Evolutionary conservation across 2,797 vertebrate species (phyloP), one percentile per base, ranked within the genome.

Genomic region (Eleutherodactylus coqui): DNA sequence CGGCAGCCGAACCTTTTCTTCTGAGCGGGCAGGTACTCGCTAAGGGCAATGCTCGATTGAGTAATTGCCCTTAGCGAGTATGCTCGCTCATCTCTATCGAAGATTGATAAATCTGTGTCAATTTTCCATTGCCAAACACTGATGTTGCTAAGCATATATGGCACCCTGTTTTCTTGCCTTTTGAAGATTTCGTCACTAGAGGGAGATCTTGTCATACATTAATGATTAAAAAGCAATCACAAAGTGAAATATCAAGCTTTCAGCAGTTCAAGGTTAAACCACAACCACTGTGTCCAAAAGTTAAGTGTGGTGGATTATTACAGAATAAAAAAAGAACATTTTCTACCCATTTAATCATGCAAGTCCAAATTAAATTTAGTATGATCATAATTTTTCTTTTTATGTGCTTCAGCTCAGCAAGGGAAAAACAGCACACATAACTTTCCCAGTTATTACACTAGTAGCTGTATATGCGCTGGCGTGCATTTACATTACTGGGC

Each of bases 321-420:
- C 49, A 62, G n/a, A 58, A 73, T 36, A 34, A 51, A 75, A 75
- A 81, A 73, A 79, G 75, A 79, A 86, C 34, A 79, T 83, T 75
- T 79, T 47, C 75, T 83, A 36, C 64, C 75, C 75, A 85, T 45
- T 70, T 77, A 76, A 67, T 85, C 70, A 85, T 77, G 16, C 19
- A 85, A 2, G 82, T 47, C 72, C 10, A 19, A 84, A 83, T 64
- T 75, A 88, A 84, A 87, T 85, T 60, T 67, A 77, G 45, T 36
- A 27, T 72, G 19, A 82, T 69, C 36, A 69, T 87, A 5, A 79
- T 2, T 77, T 60, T 76, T n/a, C 27, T 24, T 83, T 85, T 27
- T 64, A 69, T 47, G 13, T 49, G n/a, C 60, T 86, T 19, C 45
- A 75, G 34, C 77, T 27, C 29, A 21, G 55, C 13, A 32, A 2